Percentiles rank a stretch among this genome's conserved stretches.
Evolutionary conservation across 2,113 vertebrate genomes (phyloP).

Genomic region (Tetrax tetrax): DNA sequence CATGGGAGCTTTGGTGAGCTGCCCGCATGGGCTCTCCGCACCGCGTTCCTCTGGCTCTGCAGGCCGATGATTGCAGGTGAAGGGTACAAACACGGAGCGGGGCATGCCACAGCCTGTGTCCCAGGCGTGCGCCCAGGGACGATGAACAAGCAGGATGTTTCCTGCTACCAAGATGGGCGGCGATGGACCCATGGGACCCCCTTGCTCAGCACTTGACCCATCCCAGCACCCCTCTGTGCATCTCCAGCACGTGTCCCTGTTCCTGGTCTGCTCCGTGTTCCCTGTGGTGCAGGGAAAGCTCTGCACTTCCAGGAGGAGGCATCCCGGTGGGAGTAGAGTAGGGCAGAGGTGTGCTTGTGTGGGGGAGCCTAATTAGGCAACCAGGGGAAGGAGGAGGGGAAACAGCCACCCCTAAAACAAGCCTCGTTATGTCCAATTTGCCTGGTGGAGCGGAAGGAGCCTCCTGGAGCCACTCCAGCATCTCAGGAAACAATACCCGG

Average conservation of each 20-base stretch:
- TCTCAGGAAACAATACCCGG: conserved; percentile 41
- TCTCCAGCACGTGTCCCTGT: neutral
- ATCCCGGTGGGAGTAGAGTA: neutral
- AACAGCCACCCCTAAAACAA: conserved; percentile 29
- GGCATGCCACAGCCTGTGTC: neutral
- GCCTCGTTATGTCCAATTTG: conserved; percentile 43
- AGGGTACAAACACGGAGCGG: neutral
- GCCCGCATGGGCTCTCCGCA: neutral
- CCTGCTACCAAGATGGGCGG: neutral
- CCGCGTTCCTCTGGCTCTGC: rapidly evolving
- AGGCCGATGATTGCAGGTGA: neutral
- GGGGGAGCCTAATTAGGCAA: conserved; percentile 33
- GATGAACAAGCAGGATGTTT: neutral
- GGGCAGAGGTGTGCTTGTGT: neutral
- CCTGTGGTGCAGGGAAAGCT: rapidly evolving
- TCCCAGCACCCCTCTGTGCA: neutral
- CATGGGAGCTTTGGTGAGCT: neutral
- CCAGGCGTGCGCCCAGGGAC: neutral
- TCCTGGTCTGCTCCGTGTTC: neutral
- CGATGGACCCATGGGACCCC: rapidly evolving
- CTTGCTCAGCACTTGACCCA: neutral
- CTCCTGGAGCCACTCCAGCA: conserved; percentile 48
- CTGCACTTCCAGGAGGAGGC: neutral
- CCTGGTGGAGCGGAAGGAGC: conserved; percentile 4
- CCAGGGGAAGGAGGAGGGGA: neutral